phyloP scores from a whole-genome alignment of 2,888 invertebrate genomes.

The Polyommatus icarus region DNA sequence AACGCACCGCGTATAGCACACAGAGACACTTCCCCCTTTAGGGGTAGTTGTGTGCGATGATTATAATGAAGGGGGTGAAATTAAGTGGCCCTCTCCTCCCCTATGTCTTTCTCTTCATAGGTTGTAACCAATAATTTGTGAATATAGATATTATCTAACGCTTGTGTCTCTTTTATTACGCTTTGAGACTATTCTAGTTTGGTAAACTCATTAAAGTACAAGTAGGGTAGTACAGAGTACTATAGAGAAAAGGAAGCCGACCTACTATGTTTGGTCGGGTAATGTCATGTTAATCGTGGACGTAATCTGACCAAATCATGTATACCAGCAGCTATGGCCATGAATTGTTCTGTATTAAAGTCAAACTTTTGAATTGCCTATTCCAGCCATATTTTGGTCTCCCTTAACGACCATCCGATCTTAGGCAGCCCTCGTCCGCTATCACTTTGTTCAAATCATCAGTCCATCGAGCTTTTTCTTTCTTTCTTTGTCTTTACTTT shows the following conservation, averaged over 20 bases:
- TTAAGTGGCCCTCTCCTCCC: conserved; percentile 78
- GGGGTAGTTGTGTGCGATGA: conserved; percentile 67
- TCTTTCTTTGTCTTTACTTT: too few species aligned
- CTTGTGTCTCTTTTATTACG: conserved; percentile 9
- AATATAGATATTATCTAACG: conserved; percentile 14
- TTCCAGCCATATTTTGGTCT: too few species aligned
- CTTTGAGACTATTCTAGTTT: neutral
- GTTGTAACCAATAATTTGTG: conserved; percentile 64
- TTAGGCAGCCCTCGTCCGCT: too few species aligned
- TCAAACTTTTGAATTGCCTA: too few species aligned
- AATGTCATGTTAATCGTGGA: neutral
- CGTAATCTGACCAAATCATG: too few species aligned
- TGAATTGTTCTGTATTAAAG: too few species aligned
- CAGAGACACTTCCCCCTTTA: conserved; percentile 36
- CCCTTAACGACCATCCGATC: too few species aligned
- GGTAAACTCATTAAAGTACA: too few species aligned
- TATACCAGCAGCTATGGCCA: too few species aligned
- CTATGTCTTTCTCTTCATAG: conserved; percentile 74
- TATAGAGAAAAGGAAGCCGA: neutral
- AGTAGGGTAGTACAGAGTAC: too few species aligned
- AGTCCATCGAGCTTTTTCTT: neutral
- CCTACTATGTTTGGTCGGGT: neutral
- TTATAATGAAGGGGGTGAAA: conserved; percentile 80
- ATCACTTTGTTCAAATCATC: neutral
- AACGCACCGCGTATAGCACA: conserved; percentile 55